Conservation (phyloP, 2,888 invertebrate genomes). For the Allophyes oxyacanthae region DNA sequence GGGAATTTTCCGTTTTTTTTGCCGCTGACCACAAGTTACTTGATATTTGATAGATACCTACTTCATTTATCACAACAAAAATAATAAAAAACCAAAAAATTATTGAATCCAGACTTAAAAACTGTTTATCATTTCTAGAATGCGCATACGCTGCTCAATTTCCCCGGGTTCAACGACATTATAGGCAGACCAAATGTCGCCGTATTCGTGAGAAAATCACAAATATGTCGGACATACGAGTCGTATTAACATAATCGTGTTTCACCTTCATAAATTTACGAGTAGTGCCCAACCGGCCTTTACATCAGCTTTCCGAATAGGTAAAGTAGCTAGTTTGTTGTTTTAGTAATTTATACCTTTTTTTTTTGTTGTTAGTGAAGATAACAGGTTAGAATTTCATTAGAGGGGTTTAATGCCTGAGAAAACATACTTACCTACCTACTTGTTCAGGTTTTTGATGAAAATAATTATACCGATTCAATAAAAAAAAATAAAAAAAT, state of each 20-base stretch:
- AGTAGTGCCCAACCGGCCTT: conserved; percentile 52
- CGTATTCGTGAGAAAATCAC: conserved; percentile 79
- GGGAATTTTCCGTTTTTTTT: no score
- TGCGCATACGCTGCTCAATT: conserved; percentile 30
- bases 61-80: no score
- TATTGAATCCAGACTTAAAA: not conserved
- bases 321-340: conserved; percentile 38
- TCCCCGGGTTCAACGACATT: conserved; percentile 74
- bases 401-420: not conserved
- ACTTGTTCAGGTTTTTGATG: no score
- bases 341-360: conserved; percentile 11
- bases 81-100: not conserved
- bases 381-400: not conserved
- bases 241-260: conserved; percentile 82
- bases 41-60: no score
- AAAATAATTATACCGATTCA: no score
- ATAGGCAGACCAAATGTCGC: conserved; percentile 81
- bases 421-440: no score
- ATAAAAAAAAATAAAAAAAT: no score
- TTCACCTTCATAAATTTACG: conserved; percentile 73
- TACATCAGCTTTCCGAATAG: conserved; percentile 42
- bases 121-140: conserved; percentile 12
- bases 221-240: conserved; percentile 72
- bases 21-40: no score
- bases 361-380: conserved; percentile 7